phyloP scores from a whole-genome alignment of 2,113 vertebrate species.

The Pongo pygmaeus region DNA sequence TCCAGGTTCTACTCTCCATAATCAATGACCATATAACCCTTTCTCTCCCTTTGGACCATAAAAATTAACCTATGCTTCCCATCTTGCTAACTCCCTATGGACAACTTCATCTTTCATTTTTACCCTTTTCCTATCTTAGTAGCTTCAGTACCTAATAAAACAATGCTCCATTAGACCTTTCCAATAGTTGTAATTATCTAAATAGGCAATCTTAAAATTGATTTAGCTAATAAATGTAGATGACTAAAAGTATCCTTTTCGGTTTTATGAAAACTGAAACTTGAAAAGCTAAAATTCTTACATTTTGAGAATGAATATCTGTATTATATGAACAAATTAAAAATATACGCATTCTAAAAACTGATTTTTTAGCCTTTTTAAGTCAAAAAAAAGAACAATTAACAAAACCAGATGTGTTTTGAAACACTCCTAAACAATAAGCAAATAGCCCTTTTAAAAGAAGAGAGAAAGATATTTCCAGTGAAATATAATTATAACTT shows the following conservation, averaged over 20 bases:
- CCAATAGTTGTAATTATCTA: neutral
- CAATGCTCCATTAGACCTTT: neutral
- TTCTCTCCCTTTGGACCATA: neutral
- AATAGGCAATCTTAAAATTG: neutral
- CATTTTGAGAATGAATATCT: neutral
- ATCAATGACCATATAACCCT: neutral
- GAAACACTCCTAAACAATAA: neutral
- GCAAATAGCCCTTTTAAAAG: neutral
- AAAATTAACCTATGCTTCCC: neutral
- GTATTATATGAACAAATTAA: neutral
- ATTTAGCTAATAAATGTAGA: neutral
- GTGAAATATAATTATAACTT: neutral
- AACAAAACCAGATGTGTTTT: neutral
- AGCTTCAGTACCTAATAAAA: slow-evolving; percentile 10
- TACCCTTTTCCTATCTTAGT: neutral
- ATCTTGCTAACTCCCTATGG: neutral
- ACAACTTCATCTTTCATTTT: neutral
- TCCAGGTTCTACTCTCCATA: neutral
- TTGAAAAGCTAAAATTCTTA: neutral
- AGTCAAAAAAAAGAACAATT: neutral
- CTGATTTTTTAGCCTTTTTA: neutral
- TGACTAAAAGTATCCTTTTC: neutral
- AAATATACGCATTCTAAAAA: neutral
- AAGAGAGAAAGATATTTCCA: neutral
- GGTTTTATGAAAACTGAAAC: neutral